phyloP scores from a whole-genome alignment of 2,113 vertebrate species.

The Macrotis lagotis region DNA sequence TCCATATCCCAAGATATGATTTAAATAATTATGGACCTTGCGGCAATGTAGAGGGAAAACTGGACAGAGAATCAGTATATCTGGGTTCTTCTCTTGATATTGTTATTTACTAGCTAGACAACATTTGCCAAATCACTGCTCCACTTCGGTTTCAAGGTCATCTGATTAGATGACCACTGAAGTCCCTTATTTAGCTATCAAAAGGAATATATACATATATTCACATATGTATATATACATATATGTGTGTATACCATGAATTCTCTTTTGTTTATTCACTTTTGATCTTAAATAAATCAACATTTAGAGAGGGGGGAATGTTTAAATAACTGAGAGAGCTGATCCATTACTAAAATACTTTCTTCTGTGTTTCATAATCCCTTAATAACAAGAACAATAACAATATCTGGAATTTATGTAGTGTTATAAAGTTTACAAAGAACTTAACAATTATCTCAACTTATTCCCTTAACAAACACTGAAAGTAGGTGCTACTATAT shows the following conservation, averaged over 20 bases:
- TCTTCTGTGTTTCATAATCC: not conserved
- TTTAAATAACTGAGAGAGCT: not conserved
- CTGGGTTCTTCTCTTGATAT: not conserved
- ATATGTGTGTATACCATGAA: not conserved
- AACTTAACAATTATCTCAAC: not conserved
- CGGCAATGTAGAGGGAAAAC: not conserved
- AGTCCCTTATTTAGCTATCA: not conserved
- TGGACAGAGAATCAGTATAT: not conserved
- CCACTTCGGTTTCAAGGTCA: not conserved
- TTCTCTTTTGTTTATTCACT: not conserved
- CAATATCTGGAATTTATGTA: not conserved
- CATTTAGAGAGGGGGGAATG: not conserved
- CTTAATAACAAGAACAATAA: not conserved
- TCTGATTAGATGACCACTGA: not conserved
- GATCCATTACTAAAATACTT: not conserved
- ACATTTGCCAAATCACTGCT: not conserved
- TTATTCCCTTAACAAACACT: not conserved
- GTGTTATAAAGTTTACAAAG: not conserved
- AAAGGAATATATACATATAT: not conserved
- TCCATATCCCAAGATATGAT: slow-evolving; percentile 81
- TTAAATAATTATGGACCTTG: slow-evolving; percentile 78
- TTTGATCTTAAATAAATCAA: not conserved
- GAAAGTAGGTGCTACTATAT: not conserved
- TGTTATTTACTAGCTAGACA: not conserved
- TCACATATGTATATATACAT: too few species aligned